A percentile compares a stretch with the other conserved stretches of the same genome.
Evolutionary conservation across 2,888 invertebrate species (phyloP).

Genomic region (Flabesymbios commensalis): DNA sequence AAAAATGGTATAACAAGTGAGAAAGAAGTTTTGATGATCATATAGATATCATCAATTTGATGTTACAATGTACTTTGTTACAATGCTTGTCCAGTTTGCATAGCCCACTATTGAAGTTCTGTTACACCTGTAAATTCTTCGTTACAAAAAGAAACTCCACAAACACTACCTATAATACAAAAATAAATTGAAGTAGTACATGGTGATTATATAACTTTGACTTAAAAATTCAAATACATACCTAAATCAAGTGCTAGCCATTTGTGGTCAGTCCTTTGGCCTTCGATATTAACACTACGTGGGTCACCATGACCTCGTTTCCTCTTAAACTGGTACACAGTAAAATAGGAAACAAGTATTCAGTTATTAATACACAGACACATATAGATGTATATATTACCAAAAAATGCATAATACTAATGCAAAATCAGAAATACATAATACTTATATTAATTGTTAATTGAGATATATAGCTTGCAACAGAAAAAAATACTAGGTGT

Average conservation of each 20-base stretch:
- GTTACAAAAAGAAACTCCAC: no score
- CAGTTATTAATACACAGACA: no score
- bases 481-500: neutral
- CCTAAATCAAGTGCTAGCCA: constrained; percentile 93
- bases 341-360: neutral
- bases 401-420: neutral
- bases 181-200: no score
- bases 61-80: no score
- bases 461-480: neutral
- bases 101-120: no score
- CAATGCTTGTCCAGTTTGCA: no score
- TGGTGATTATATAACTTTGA: no score
- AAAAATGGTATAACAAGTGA: neutral
- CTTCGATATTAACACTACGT: constrained; percentile 76
- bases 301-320: constrained; percentile 64
- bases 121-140: no score
- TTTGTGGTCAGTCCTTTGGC: constrained; percentile 73
- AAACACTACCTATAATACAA: no score
- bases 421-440: neutral
- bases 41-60: no score
- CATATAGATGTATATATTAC: neutral
- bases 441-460: neutral
- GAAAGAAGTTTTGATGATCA: neutral
- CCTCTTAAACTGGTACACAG: constrained; percentile 48
- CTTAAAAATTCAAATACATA: no score